Evolutionary conservation across 2,888 invertebrate species (phyloP).

Genomic region (Coronaproctus castanopsis): DNA sequence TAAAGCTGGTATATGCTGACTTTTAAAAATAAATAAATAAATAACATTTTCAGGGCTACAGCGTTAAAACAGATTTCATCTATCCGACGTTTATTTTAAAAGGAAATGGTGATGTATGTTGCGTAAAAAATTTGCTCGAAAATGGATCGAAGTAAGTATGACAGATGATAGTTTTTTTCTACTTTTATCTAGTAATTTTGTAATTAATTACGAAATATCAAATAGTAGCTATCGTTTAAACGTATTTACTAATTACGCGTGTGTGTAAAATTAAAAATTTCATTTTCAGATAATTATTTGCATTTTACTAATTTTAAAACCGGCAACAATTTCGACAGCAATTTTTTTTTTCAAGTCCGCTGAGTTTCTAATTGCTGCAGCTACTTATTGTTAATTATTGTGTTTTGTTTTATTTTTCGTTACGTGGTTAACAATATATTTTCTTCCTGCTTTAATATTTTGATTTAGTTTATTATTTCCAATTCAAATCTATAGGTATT

Average conservation of each 20-base stretch:
- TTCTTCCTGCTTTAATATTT: too few species aligned
- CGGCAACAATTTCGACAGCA: too few species aligned
- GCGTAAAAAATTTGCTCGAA: conserved; percentile 21
- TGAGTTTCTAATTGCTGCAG: too few species aligned
- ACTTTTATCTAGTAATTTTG: too few species aligned
- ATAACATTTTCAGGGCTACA: not conserved
- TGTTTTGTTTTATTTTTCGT: not conserved
- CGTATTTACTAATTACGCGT: not conserved
- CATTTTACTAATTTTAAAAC: too few species aligned
- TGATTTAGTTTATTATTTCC: too few species aligned
- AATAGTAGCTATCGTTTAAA: not conserved
- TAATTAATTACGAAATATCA: not conserved
- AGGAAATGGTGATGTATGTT: conserved; percentile 66
- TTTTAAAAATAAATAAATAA: not conserved
- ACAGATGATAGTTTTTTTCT: too few species aligned
- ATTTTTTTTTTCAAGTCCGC: too few species aligned
- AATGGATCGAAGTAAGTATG: conserved; percentile 13
- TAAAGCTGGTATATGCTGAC: not conserved
- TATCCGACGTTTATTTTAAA: conserved; percentile 62
- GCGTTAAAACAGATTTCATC: conserved; percentile 25
- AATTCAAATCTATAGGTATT: too few species aligned
- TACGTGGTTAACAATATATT: conserved; percentile 1
- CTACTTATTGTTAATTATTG: too few species aligned
- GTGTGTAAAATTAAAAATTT: too few species aligned
- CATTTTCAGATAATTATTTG: too few species aligned